Evolutionary conservation across 2,797 vertebrate species (phyloP), one percentile per base, ranked within the genome.

Genomic region (Poecilia velifera): DNA sequence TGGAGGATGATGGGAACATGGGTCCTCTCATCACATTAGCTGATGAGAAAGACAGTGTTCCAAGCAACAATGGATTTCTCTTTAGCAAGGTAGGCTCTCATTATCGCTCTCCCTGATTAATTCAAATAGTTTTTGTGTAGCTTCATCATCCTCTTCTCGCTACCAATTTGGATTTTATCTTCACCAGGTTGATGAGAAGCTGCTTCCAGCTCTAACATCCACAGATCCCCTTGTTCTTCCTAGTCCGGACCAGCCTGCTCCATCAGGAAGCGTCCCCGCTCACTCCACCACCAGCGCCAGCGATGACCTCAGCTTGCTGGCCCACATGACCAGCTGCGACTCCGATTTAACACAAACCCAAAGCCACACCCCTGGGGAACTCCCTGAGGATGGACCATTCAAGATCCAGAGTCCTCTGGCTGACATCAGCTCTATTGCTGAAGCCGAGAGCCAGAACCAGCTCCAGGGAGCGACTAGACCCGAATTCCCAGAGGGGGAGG

Each of bases 21-120:
- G 98, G 98, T 18, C 98, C 98, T 0, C 95, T 99, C 89, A 99
- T 99, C 92, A 99, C 98, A 1, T 84, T 99, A 78, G 98, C 97
- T 25, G 98, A 99, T 78, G 98, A 99, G 90, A 99, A 99, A 90
- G 98, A 99, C 91, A 97, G 97, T 39, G 95, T 98, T 84, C 95
- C 98, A 18, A 97, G 95, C 89, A 98, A 97, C 92, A 98, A 95
- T 72, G 95, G 97, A 77, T 97, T 99, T 90, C 97, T 99, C 74
- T 99, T 99, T 94, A 97, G 98, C 93, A 99, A 99, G 96, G 96
- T 98, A 89, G 87, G 95, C 46, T 45, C 14, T 70, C 8, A 5
- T 22, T 22, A 76, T 43, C 76, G 55, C 49, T 79, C 16, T 66
- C 68, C 31, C 25, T 74, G 51, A 77, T 66, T 73, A 16, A 77